Percentiles rank a stretch among this genome's conserved stretches.
Conservation (phyloP, 2,888 invertebrate genomes). For the Exocentrus adspersus region DNA sequence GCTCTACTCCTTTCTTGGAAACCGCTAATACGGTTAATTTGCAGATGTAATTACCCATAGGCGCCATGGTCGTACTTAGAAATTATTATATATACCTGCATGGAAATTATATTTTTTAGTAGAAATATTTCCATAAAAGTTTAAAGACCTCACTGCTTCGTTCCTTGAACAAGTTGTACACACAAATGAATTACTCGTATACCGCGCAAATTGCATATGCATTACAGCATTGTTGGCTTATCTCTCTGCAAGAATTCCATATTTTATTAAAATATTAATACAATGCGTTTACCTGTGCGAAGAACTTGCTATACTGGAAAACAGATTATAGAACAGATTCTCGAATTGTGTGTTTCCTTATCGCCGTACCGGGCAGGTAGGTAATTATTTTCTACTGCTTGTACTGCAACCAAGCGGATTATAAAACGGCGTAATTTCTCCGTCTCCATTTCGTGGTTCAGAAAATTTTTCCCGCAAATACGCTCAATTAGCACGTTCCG, state of each 20-base stretch:
- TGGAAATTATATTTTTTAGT: too few species aligned
- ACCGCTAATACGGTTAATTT: neutral
- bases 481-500: slow-evolving; percentile 8
- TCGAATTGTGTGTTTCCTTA: too few species aligned
- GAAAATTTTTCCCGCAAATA: too few species aligned
- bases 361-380: too few species aligned
- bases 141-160: neutral
- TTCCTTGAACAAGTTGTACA: neutral
- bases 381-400: too few species aligned
- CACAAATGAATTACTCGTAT: slow-evolving; percentile 10
- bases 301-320: neutral
- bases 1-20: neutral
- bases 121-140: neutral
- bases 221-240: slow-evolving; percentile 36
- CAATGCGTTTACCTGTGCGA: neutral
- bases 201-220: slow-evolving; percentile 36
- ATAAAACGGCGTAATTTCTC: too few species aligned
- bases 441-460: too few species aligned
- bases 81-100: neutral
- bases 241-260: slow-evolving; percentile 29
- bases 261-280: slow-evolving; percentile 23
- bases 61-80: neutral
- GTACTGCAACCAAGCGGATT: too few species aligned
- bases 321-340: slow-evolving; percentile 11
- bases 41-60: neutral